Base-by-base conservation (phyloP, 2,888 invertebrate species). In the Mellilla xanthometata region DNA sequence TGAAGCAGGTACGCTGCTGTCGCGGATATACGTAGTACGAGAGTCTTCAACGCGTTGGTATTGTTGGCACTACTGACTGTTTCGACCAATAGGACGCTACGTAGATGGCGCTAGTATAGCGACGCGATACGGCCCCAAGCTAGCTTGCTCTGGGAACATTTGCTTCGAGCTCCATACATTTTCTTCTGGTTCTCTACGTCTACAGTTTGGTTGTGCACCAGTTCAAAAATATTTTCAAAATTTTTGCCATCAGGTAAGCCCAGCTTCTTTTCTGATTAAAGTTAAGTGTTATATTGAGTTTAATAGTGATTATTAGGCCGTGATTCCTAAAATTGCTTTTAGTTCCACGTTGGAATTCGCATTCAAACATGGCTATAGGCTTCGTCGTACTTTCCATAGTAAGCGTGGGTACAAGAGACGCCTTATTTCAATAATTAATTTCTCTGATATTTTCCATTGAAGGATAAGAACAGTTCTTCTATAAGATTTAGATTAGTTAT, bases 81-180 rank as follows among this genome's bases (percentile, higher is more conserved):
- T 24, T 62, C 58, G 58, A 55, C 89, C 89, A 89, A 89, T 89
- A 77, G 78, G 62, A 56, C 41, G 53, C 59, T 55, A 72, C 51
- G 69, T 89, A 88, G 90, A 75, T 79, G 89, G 80, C 89, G 88
- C 84, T 78, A 57, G 57, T 49, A 74, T 76, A 72, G 68, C 76
- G 84, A 89, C 88, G 88, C 88, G 83, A 83, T 75, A 63, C 82
- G 79, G 77, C 80, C 84, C 84, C 87, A 87, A 87, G 88, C 89
- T 75, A 77, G 82, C 87, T 86, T 77, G 82, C 74, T 72, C 81
- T 81, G 81, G 84, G 87, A 88, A 87, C 84, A 79, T 78, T 19
- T 89, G 80, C 86, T 86, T 86, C 81, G 86, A 85, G 87, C 88
- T 77, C 84, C 90, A 89, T 90, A 90, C 90, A 90, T 88, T 90